Evolutionary conservation across 1,140 invertebrate species (phyloP).

Genomic region (Lepidotrigona ventralis): DNA sequence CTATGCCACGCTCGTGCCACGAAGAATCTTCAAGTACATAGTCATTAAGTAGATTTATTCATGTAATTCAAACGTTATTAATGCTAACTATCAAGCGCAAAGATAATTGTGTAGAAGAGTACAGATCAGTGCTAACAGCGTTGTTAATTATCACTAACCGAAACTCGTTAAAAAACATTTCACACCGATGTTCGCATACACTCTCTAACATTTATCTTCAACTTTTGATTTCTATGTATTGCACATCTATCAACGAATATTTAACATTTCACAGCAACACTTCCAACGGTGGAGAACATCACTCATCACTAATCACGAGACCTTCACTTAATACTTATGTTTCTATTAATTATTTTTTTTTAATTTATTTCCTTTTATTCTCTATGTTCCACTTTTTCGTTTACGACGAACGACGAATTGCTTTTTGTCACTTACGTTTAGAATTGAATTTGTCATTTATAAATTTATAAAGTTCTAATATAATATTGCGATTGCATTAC

Average conservation of each 20-base stretch:
- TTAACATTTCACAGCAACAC: conserved; percentile 13
- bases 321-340: not conserved
- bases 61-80: not conserved
- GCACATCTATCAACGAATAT: conserved; percentile 22
- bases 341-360: not conserved
- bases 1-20: not conserved
- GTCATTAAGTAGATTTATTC: conserved; percentile 5
- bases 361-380: not conserved
- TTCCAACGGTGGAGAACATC: not conserved
- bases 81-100: conserved; percentile 9
- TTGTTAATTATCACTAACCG: not conserved
- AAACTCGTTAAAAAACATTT: not conserved
- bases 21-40: conserved; percentile 14
- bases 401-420: no score
- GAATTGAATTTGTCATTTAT: not conserved
- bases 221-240: conserved; percentile 37
- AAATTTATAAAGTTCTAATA: not conserved
- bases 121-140: not conserved
- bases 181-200: not conserved
- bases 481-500: not conserved
- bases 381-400: not conserved
- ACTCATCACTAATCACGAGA: not conserved
- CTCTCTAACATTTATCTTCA: conserved; percentile 32
- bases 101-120: conserved; percentile 24
- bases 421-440: no score